Conservation (phyloP, 2,113 vertebrate genomes). For the Macquaria australasica region DNA sequence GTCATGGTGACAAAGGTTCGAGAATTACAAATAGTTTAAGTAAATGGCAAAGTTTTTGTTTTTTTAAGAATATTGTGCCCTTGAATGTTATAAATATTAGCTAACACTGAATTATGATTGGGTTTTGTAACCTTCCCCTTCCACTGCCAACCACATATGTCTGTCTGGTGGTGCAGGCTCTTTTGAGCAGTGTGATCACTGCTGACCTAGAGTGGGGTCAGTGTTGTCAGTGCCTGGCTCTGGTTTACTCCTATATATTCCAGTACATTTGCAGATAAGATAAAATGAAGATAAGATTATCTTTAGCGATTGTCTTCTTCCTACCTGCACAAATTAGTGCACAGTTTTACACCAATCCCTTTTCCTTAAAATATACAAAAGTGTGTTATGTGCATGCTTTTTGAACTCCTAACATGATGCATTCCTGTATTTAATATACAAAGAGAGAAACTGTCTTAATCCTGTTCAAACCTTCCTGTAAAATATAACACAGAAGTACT, state of each 20-base stretch:
- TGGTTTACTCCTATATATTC: neutral
- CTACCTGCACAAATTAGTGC: no score
- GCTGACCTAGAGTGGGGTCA: neutral
- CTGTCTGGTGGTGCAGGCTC: neutral
- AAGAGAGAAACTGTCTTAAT: neutral
- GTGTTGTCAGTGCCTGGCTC: neutral
- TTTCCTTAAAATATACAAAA: no score
- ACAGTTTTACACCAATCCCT: no score
- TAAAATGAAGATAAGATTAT: neutral
- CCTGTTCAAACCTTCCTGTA: neutral
- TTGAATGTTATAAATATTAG: neutral
- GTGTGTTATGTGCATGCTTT: neutral
- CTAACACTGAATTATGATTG: neutral
- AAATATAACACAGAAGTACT: neutral
- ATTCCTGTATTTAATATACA: neutral
- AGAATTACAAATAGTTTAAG: neutral
- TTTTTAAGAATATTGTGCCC: neutral
- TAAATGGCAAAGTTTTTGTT: neutral
- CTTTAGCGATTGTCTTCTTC: neutral
- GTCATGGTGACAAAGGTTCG: conserved; percentile 98
- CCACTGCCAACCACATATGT: neutral
- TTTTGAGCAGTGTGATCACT: neutral
- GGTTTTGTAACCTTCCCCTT: neutral
- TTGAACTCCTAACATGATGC: neutral
- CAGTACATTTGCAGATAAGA: neutral